phyloP scores from a whole-genome alignment of 2,888 invertebrate species.

The Ganaspis brasiliensis region DNA sequence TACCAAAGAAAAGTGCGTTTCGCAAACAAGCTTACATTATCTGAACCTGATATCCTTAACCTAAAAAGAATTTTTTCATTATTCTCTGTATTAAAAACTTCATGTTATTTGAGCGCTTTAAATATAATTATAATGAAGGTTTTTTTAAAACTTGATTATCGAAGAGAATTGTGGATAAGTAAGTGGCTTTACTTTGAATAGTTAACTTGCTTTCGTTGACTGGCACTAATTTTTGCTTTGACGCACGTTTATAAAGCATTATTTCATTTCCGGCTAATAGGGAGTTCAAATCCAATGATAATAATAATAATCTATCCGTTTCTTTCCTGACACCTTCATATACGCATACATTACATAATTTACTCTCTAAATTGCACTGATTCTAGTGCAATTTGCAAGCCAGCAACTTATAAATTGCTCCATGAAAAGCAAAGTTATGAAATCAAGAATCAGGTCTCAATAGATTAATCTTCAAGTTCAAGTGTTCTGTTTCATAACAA shows the following conservation, averaged over 20 bases:
- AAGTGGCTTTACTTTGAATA: not conserved
- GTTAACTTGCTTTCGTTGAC: not conserved
- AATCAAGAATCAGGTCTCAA: not conserved
- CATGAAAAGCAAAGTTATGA: constrained; percentile 14
- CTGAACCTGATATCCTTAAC: constrained; percentile 23
- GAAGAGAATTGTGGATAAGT: not conserved
- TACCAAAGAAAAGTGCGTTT: not conserved
- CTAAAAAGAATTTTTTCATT: constrained; percentile 24
- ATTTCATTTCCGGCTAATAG: not conserved
- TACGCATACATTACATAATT: not conserved
- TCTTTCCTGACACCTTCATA: not conserved
- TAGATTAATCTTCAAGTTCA: constrained; percentile 3
- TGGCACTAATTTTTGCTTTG: not conserved
- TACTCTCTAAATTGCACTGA: not conserved
- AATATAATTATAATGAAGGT: not conserved
- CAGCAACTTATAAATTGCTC: constrained; percentile 18
- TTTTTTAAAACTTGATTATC: constrained; percentile 11
- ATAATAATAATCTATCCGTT: constrained; percentile 4
- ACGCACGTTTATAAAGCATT: not conserved
- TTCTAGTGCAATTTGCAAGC: constrained; percentile 20
- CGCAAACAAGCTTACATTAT: constrained; percentile 8
- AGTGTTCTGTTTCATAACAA: not conserved
- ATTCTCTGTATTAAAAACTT: not conserved
- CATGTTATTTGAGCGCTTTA: not conserved
- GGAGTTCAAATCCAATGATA: not conserved